Base-by-base conservation (phyloP, 2,888 invertebrate species). In the Trachelus iudaicus region DNA sequence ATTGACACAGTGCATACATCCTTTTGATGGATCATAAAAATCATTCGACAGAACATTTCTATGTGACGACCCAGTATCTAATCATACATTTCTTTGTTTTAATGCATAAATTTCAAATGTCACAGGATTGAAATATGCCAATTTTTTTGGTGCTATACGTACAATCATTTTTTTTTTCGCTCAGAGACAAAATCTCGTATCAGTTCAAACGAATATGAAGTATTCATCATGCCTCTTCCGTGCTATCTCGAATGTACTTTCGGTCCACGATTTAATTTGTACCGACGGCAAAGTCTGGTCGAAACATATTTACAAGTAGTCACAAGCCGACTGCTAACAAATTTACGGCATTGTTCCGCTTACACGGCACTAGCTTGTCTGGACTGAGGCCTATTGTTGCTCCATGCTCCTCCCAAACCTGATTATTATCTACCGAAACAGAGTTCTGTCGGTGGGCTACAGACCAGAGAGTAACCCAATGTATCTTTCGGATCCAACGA, bases 281-380 rank as follows among this genome's bases (percentile, higher is more conserved):
- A 23, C 56, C 23, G 23, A 23, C 23, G 56, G 23, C 56, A 56
- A 56, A 56, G 56, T 56, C 56, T 56, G 15, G 23, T 56, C 23
- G 56, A 56, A 56, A 56, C 56, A 56, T 56, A 56, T 56, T 56
- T 56, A 56, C 23, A 56, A 56, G 56, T 56, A 56, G 23, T 56
- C 56, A 56, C 56, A 56, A 6, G 23, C 56, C 23, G 56, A 23
- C 23, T 34, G 71, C 75, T 77, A 75, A 77, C 75, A 77, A 77
- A 71, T 75, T 77, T 75, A 69, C 40, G 69, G 35, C 34, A 75
- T 77, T 75, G 75, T 77, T 77, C 3, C n/a, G n/a, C 12, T 71
- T 31, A 34, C 33, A 34, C 33, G 71, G 23, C 15, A 33, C 71
- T 71, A 13, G 31, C 71, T 71, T 34, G 71, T 71, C 33, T 34